These are phyloP conservation scores for Bombus ignitus DNA, from an alignment of 1,140 invertebrate species.

Conservation along the genomic window DNA sequence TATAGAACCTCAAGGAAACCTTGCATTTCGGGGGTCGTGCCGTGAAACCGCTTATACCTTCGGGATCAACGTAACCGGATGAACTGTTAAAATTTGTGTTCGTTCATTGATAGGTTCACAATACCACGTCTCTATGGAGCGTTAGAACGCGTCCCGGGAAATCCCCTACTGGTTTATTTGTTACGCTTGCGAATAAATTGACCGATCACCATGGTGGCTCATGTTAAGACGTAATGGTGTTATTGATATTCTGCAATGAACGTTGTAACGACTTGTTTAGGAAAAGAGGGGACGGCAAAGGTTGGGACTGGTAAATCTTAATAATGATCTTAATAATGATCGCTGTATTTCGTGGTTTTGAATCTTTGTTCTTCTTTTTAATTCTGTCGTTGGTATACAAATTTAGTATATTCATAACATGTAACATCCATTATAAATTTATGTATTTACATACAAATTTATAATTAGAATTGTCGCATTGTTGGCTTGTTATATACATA, in stretches of 20 bases:
- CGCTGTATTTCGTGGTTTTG: neutral
- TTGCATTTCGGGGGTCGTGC: slow-evolving; percentile 29
- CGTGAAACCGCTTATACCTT: slow-evolving; percentile 57
- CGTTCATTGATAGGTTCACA: slow-evolving; percentile 49
- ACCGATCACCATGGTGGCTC: slow-evolving; percentile 17
- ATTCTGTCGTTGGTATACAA: neutral
- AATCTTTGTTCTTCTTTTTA: neutral
- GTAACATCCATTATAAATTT: too few relatives aligned
- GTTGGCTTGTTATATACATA: too few relatives aligned
- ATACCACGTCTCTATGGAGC: neutral
- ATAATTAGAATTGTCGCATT: too few relatives aligned
- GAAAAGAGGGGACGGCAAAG: too few relatives aligned
- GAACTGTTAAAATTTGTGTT: slow-evolving; percentile 55
- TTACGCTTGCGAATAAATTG: slow-evolving; percentile 42
- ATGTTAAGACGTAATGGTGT: neutral
- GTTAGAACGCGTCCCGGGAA: neutral
- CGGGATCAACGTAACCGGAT: slow-evolving; percentile 55
- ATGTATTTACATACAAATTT: too few relatives aligned
- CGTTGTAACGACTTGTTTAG: too few relatives aligned
- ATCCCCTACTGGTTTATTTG: slow-evolving; percentile 40
- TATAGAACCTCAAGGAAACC: slow-evolving; percentile 39
- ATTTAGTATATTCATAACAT: too few relatives aligned
- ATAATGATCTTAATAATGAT: neutral
- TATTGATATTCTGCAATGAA: slow-evolving; percentile 26
- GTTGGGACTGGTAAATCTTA: neutral